A percentile compares a stretch with the other conserved stretches of the same genome.
Conservation (phyloP, 2,888 invertebrate genomes). For the Agrilus biguttatus region DNA sequence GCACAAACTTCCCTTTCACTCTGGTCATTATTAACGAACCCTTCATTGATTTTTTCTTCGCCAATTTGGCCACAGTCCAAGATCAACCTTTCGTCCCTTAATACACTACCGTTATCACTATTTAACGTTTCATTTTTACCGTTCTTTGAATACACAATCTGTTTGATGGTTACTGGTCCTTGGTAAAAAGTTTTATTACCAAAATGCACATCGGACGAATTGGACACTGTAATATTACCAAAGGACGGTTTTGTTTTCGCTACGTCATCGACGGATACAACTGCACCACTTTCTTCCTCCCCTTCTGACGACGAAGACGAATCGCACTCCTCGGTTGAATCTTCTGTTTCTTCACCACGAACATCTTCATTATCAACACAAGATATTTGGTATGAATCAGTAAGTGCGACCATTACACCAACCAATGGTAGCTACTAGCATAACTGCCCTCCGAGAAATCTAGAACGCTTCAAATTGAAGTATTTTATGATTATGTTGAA, state of each 20-base stretch:
- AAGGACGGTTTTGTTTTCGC: conserved; percentile 27
- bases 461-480: no score
- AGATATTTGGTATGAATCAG: not conserved
- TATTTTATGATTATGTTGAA: no score
- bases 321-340: conserved; percentile 8
- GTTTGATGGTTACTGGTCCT: conserved; percentile 65
- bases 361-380: conserved; percentile 2
- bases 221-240: conserved; percentile 48
- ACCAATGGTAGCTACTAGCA: no score
- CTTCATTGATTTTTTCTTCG: no score
- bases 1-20: no score
- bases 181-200: conserved; percentile 65
- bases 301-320: conserved; percentile 7
- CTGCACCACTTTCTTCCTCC: conserved; percentile 4
- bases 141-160: conserved; percentile 39
- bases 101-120: conserved; percentile 4
- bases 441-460: no score
- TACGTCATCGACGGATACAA: conserved; percentile 7
- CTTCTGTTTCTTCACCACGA: conserved; percentile 6
- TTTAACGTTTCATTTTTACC: conserved; percentile 1
- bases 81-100: not conserved
- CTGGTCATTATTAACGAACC: no score
- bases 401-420: no score
- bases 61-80: no score
- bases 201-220: conserved; percentile 59